These are phyloP conservation scores for Euspilapteryx auroguttella DNA, from an alignment of 2,888 invertebrate species.

Conservation along the genomic window DNA sequence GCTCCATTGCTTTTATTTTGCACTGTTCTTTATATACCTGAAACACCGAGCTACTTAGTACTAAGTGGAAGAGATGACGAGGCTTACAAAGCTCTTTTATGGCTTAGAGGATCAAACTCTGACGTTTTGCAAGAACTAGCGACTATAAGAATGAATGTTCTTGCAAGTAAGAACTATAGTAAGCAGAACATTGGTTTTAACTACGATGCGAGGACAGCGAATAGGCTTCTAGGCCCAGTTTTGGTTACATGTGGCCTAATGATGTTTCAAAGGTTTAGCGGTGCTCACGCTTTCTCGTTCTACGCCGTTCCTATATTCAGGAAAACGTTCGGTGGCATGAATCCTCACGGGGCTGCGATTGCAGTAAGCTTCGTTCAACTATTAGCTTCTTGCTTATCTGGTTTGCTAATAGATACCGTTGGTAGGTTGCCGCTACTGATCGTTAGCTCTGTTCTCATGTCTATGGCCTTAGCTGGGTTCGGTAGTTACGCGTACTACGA, in stretches of 20 bases:
- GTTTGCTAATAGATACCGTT: conserved; percentile 81
- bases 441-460: conserved; percentile 83
- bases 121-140: conserved; percentile 77
- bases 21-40: conserved; percentile 79
- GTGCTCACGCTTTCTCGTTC: conserved; percentile 83
- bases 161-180: conserved; percentile 54
- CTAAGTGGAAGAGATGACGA: conserved; percentile 73
- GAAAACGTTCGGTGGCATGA: conserved; percentile 79
- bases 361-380: conserved; percentile 85
- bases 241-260: conserved; percentile 83
- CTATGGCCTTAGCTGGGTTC: conserved; percentile 82
- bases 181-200: conserved; percentile 46
- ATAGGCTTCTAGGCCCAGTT: conserved; percentile 68
- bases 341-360: conserved; percentile 82
- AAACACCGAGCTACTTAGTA: conserved; percentile 85
- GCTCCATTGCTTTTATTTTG: conserved; percentile 78
- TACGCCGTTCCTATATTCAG: conserved; percentile 87
- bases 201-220: conserved; percentile 44
- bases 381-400: conserved; percentile 80
- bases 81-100: conserved; percentile 68
- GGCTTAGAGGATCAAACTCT: conserved; percentile 80
- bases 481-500: conserved; percentile 84
- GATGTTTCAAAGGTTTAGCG: conserved; percentile 85
- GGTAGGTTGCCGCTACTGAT: conserved; percentile 83
- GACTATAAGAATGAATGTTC: conserved; percentile 69